Percentiles rank a stretch among this genome's conserved stretches.
phyloP scores from a whole-genome alignment of 2,888 invertebrate genomes.

The Magallana nippona region DNA sequence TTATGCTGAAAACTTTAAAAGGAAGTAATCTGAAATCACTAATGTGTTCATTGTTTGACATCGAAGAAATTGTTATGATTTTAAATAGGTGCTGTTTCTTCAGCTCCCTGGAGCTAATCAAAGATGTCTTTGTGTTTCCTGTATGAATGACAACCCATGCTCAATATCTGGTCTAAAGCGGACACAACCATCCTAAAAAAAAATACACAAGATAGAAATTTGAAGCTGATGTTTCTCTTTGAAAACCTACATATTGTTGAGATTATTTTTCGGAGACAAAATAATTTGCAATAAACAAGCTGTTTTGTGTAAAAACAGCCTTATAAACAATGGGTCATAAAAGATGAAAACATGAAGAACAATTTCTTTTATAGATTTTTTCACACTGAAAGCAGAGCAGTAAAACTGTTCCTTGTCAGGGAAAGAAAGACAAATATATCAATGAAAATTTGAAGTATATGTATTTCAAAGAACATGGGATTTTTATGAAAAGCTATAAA shows the following conservation, averaged over 20 bases:
- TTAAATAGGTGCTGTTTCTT: slow-evolving; percentile 10
- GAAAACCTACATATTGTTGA: background rate
- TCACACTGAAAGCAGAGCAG: background rate
- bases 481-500: slow-evolving; percentile 8
- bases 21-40: slow-evolving; percentile 15
- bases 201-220: no score
- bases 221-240: background rate
- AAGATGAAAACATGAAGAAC: background rate
- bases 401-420: background rate
- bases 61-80: background rate
- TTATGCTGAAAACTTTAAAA: slow-evolving; percentile 15
- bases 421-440: background rate
- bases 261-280: no score
- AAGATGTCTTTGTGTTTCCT: slow-evolving; percentile 1
- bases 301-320: no score
- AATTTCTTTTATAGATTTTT: background rate
- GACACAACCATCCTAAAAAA: no score
- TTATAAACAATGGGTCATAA: background rate
- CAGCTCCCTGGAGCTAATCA: background rate
- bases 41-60: slow-evolving; percentile 14
- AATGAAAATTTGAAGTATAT: background rate
- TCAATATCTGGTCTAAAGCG: background rate
- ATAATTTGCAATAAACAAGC: no score
- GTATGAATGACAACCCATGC: no score
- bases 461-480: slow-evolving; percentile 19